These are phyloP conservation scores for Aramus guarauna DNA, from an alignment of 2,113 vertebrate genomes.

Conservation along the genomic window DNA sequence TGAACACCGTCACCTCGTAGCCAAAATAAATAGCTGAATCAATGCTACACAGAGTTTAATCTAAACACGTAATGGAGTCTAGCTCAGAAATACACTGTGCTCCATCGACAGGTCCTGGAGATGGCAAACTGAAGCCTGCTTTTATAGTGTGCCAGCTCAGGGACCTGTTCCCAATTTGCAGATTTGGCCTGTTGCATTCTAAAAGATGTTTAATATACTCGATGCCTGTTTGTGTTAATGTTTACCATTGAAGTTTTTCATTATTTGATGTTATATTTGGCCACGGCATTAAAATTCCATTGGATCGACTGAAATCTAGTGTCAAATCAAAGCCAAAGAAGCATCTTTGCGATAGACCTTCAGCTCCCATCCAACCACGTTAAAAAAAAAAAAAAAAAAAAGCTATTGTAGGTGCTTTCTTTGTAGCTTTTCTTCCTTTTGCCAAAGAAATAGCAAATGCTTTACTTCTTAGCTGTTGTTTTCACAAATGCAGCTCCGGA, in stretches of 20 bases:
- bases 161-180: conserved; percentile 75
- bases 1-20: not conserved
- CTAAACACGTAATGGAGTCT: conserved; percentile 39
- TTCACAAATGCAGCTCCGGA: not conserved
- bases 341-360: conserved; percentile 58
- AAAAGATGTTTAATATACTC: conserved; percentile 67
- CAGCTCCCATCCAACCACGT: conserved; percentile 25
- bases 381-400: not conserved
- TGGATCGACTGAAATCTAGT: conserved; percentile 53
- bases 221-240: conserved; percentile 67
- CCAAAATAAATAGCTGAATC: conserved; percentile 64
- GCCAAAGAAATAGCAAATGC: conserved; percentile 23
- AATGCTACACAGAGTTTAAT: conserved; percentile 46
- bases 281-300: conserved; percentile 49
- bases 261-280: conserved; percentile 80
- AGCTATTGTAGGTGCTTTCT: conserved; percentile 32
- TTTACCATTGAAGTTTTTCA: conserved; percentile 76
- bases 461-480: not conserved
- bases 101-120: conserved; percentile 48
- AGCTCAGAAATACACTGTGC: conserved; percentile 37
- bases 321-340: conserved; percentile 65
- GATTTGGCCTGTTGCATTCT: conserved; percentile 64
- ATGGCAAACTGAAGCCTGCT: conserved; percentile 61
- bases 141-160: conserved; percentile 68
- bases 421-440: conserved; percentile 12